These are phyloP conservation scores for Pegea sp. DNA, from an alignment of 23 tunicate genomes.

Conservation along the genomic window DNA sequence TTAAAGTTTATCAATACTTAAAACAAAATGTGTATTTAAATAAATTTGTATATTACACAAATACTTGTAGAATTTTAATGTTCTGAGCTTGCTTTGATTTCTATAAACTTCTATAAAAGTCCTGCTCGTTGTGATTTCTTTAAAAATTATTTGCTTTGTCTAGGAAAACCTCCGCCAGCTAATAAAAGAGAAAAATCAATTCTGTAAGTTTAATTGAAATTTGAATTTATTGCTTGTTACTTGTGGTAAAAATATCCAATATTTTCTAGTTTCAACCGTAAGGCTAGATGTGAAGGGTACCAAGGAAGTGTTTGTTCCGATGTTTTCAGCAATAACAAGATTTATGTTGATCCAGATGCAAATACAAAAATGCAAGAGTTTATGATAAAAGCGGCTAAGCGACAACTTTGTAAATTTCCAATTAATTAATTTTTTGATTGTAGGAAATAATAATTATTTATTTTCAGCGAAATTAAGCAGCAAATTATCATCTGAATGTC, in stretches of 20 bases:
- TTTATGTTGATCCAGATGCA: constrained; percentile 1
- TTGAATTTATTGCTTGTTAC: no score
- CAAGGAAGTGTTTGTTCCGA: not conserved
- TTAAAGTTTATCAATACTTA: no score
- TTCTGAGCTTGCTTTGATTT: no score
- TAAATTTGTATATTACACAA: no score
- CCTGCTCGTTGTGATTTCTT: no score
- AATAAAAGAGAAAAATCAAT: no score
- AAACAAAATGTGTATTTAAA: no score
- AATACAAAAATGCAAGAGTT: not conserved
- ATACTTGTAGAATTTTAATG: no score
- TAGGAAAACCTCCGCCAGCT: no score
- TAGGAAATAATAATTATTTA: not conserved
- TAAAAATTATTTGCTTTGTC: no score
- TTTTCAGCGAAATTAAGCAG: not conserved
- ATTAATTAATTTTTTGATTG: not conserved
- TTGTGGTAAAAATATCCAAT: not conserved
- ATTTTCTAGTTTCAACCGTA: not conserved
- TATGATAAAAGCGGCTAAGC: not conserved
- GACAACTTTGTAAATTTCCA: not conserved
- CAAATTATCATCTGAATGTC: not conserved
- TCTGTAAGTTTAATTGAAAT: no score
- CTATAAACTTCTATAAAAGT: no score
- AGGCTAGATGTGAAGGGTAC: not conserved
- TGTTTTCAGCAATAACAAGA: not conserved